A percentile compares a stretch with the other conserved stretches of the same genome.
phyloP scores from a whole-genome alignment of 2,888 invertebrate species.

The Pediacus dermestoides region DNA sequence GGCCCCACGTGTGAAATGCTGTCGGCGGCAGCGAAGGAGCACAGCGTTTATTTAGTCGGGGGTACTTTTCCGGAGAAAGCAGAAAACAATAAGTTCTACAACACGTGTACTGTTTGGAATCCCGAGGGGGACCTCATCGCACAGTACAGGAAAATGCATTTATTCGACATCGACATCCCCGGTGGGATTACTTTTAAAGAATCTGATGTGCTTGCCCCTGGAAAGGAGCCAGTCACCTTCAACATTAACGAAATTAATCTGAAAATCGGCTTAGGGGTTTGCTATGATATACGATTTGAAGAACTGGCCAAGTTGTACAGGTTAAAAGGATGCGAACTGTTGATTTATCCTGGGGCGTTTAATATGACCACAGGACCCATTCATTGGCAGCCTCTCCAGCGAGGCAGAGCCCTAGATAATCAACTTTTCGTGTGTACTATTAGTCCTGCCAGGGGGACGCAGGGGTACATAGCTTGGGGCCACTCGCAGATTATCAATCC shows the following conservation, averaged over 20 bases:
- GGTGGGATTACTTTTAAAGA: slow-evolving; percentile 91
- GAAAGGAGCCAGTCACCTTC: slow-evolving; percentile 70
- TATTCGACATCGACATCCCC: slow-evolving; percentile 95
- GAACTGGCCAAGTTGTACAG: slow-evolving; percentile 79
- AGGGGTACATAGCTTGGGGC: slow-evolving; percentile 84
- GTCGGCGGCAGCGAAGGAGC: slow-evolving; percentile 70
- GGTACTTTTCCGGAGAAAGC: slow-evolving; percentile 89
- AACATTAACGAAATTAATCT: slow-evolving; percentile 59
- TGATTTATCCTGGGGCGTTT: slow-evolving; percentile 93
- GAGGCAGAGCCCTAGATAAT: slow-evolving; percentile 81
- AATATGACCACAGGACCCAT: slow-evolving; percentile 94
- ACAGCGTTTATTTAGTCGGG: slow-evolving; percentile 77
- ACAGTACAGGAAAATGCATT: slow-evolving; percentile 84
- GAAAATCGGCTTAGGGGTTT: slow-evolving; percentile 87
- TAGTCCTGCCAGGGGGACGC: slow-evolving; percentile 75
- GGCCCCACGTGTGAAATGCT: slow-evolving; percentile 72
- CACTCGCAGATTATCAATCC: slow-evolving; percentile 82
- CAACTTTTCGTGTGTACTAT: slow-evolving; percentile 84
- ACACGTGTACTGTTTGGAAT: slow-evolving; percentile 86
- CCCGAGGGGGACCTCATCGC: slow-evolving; percentile 73
- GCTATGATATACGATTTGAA: slow-evolving; percentile 90
- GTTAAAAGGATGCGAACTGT: slow-evolving; percentile 70
- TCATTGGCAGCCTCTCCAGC: slow-evolving; percentile 86
- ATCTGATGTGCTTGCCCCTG: slow-evolving; percentile 77
- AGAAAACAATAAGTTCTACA: slow-evolving; percentile 61